Percentiles rank a stretch among this genome's conserved stretches.
Conservation (phyloP, 1,140 invertebrate genomes). For the Trialeurodes vaporariorum region DNA sequence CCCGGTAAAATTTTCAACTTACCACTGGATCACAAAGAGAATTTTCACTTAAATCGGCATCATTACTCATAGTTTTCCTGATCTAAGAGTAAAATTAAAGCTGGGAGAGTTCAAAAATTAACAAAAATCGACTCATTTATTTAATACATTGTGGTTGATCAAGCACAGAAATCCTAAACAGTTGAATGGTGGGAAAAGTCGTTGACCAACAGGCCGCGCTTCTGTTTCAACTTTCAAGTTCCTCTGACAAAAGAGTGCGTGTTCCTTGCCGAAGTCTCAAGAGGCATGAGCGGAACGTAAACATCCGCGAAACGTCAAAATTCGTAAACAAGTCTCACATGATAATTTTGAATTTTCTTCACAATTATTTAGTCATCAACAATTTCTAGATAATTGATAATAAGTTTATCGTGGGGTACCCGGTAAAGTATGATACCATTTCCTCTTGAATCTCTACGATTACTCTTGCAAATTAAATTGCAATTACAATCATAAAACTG, state of each 20-base stretch:
- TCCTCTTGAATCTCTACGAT: too few relatives aligned
- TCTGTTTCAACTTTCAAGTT: constrained; percentile 18
- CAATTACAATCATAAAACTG: too few relatives aligned
- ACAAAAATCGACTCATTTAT: constrained; percentile 22
- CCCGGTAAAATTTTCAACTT: constrained; percentile 20
- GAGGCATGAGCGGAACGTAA: too few relatives aligned
- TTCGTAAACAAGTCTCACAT: too few relatives aligned
- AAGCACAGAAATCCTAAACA: constrained; percentile 23
- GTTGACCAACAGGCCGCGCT: too few relatives aligned
- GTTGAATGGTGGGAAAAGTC: constrained; percentile 24
- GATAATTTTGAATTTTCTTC: too few relatives aligned
- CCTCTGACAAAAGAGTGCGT: not conserved
- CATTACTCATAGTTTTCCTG: constrained; percentile 22
- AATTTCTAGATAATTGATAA: too few relatives aligned
- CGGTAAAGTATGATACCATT: too few relatives aligned
- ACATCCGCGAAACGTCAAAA: too few relatives aligned
- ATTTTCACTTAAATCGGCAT: constrained; percentile 33
- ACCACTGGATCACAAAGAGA: constrained; percentile 36
- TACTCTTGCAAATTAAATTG: too few relatives aligned
- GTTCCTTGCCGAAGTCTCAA: not conserved
- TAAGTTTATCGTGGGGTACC: too few relatives aligned
- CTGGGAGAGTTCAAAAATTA: constrained; percentile 8
- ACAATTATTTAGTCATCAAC: too few relatives aligned
- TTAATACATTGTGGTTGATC: constrained; percentile 27
- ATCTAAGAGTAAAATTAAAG: constrained; percentile 3